A percentile compares a stretch with the other conserved stretches of the same genome.
These are phyloP conservation scores for Mohoua ochrocephala DNA, from an alignment of 2,113 vertebrate species.

Conservation along the genomic window DNA sequence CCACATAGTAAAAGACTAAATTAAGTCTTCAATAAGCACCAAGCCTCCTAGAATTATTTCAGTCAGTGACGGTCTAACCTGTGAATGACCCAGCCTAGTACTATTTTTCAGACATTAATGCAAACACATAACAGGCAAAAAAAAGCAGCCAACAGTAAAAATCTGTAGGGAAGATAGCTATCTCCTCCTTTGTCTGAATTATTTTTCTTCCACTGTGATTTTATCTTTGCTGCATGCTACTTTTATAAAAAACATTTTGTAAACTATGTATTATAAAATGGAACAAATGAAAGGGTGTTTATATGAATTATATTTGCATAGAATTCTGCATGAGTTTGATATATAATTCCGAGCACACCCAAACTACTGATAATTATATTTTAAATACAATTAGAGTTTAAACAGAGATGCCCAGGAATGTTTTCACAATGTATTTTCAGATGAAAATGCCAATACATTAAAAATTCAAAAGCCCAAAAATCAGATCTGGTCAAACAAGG, in stretches of 20 bases:
- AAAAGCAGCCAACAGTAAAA: not conserved
- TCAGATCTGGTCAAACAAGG: not conserved
- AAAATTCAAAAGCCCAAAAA: not conserved
- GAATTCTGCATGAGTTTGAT: not conserved
- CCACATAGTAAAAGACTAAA: not conserved
- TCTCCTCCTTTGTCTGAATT: not conserved
- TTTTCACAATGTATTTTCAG: not conserved
- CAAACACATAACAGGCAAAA: not conserved
- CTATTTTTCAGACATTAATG: not conserved
- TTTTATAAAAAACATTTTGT: not conserved
- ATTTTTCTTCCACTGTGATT: not conserved
- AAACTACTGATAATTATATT: not conserved
- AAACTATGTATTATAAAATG: not conserved
- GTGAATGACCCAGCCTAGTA: not conserved
- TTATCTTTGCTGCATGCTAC: not conserved
- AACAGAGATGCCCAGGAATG: not conserved
- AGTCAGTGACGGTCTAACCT: not conserved
- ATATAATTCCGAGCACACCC: not conserved
- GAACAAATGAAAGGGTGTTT: not conserved
- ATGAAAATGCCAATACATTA: not conserved
- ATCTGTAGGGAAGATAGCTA: not conserved
- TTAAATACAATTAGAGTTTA: not conserved
- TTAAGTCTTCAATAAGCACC: not conserved
- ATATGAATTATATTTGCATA: not conserved
- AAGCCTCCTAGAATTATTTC: not conserved